phyloP scores from a whole-genome alignment of 2,888 invertebrate species.

The Rhingia rostrata region DNA sequence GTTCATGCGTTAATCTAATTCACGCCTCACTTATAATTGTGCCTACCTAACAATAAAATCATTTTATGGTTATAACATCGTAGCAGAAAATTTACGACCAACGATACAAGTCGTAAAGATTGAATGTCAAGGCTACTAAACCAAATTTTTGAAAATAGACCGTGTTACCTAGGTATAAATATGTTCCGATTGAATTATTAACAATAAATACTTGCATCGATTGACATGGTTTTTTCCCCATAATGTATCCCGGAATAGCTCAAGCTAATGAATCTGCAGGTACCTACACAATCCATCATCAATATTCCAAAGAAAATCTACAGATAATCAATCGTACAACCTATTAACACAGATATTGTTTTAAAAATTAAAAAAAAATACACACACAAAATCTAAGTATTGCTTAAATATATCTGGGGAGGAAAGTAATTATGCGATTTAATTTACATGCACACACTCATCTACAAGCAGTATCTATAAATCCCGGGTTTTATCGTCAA shows the following conservation, averaged over 20 bases:
- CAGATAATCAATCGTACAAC: too few species aligned
- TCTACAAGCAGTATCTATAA: conserved; percentile 36
- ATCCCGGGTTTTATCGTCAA: conserved; percentile 71
- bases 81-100: background rate
- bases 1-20: background rate
- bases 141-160: too few species aligned
- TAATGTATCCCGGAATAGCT: too few species aligned
- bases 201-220: too few species aligned
- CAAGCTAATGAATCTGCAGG: too few species aligned
- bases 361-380: background rate
- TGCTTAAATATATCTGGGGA: too few species aligned
- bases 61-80: conserved; percentile 6
- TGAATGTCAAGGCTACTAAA: conserved; percentile 33
- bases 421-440: conserved; percentile 53
- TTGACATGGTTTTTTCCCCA: too few species aligned
- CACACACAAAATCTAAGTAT: background rate
- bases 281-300: too few species aligned
- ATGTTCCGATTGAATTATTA: background rate
- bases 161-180: background rate
- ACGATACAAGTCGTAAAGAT: conserved; percentile 21
- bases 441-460: conserved; percentile 36
- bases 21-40: background rate
- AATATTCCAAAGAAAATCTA: too few species aligned
- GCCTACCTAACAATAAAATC: conserved; percentile 7
- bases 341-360: too few species aligned